These are phyloP conservation scores for Ptychobarbus kaznakovi DNA, from an alignment of 2,797 vertebrate species.

Conservation along the genomic window DNA sequence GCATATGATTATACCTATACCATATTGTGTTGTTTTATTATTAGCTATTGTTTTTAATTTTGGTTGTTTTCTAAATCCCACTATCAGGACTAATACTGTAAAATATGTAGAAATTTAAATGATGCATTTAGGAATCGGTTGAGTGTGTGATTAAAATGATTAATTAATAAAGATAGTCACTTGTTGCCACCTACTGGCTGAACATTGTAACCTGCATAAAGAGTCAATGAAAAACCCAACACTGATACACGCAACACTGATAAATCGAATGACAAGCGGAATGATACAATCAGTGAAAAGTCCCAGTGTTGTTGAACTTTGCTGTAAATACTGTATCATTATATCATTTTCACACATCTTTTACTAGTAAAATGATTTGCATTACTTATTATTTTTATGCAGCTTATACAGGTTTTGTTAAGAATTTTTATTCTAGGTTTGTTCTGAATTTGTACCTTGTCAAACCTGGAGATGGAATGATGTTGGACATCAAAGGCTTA, in stretches of 20 bases:
- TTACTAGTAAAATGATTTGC: background rate
- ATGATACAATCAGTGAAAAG: background rate
- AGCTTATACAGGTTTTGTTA: constrained; percentile 2
- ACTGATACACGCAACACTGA: background rate
- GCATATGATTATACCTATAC: background rate
- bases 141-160: background rate
- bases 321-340: background rate
- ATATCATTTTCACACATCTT: background rate
- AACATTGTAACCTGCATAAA: background rate
- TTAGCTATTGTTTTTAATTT: constrained; percentile 27
- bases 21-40: constrained; percentile 31
- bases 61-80: constrained; percentile 17
- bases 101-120: background rate
- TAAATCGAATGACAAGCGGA: background rate
- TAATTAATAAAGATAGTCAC: background rate
- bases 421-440: background rate
- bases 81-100: background rate
- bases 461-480: constrained; percentile 26
- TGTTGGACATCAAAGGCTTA: constrained; percentile 5
- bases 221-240: background rate
- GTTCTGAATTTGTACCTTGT: constrained; percentile 18
- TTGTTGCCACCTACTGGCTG: background rate
- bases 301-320: background rate
- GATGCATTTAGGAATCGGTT: background rate
- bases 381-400: background rate